phyloP scores from a whole-genome alignment of 2,888 invertebrate genomes.

The Lapara coniferarum region DNA sequence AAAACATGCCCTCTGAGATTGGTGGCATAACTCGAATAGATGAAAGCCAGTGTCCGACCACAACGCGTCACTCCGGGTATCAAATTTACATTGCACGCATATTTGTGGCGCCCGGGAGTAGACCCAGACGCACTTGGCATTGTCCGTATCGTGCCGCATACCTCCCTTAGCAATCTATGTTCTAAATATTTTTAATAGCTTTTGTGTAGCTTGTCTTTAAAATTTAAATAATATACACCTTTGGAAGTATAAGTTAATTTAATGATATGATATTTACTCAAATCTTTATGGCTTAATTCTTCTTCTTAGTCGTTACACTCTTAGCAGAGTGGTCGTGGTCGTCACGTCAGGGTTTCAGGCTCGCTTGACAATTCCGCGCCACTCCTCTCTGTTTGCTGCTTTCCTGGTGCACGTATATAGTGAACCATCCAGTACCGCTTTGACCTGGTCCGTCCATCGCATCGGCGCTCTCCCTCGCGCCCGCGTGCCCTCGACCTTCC shows the following conservation, averaged over 20 bases:
- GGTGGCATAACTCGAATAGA: constrained; percentile 61
- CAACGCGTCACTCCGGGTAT: constrained; percentile 66
- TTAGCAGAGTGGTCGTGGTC: too few relatives aligned
- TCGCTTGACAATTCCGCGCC: too few relatives aligned
- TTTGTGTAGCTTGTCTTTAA: not conserved
- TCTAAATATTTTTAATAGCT: too few relatives aligned
- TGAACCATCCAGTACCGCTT: too few relatives aligned
- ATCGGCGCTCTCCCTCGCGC: too few relatives aligned
- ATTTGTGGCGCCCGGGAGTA: constrained; percentile 63
- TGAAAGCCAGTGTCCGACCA: constrained; percentile 57
- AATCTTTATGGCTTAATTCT: too few relatives aligned
- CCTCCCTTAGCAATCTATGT: not conserved
- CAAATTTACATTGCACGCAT: constrained; percentile 76
- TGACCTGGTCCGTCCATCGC: too few relatives aligned
- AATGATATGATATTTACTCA: not conserved
- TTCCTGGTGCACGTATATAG: too few relatives aligned
- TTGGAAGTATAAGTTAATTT: not conserved
- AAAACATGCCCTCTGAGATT: constrained; percentile 53
- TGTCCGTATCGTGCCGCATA: constrained; percentile 39
- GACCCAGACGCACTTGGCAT: constrained; percentile 56
- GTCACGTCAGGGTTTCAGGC: too few relatives aligned
- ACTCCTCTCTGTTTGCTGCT: too few relatives aligned
- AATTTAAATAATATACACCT: not conserved
- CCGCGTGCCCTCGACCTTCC: too few relatives aligned
- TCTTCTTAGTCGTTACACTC: too few relatives aligned